Base-by-base conservation (phyloP, 2,797 vertebrate species). In the Malurus splendens region DNA sequence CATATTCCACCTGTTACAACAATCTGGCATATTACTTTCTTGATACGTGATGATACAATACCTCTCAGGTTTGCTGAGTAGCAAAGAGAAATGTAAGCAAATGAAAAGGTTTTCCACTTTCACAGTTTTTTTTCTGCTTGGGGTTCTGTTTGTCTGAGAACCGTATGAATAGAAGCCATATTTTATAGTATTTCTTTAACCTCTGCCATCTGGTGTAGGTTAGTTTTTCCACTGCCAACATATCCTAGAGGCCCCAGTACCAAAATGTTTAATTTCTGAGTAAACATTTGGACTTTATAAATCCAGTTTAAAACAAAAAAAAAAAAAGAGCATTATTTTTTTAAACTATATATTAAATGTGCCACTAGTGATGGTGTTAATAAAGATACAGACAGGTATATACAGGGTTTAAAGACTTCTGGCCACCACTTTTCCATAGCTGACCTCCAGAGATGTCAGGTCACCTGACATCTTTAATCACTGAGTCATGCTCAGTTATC, bases 31-130 rank as follows among this genome's bases (percentile, higher is more conserved):
- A 96, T 96, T 96, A 95, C 95, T 96, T 96, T 95, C 95, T 95
- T 96, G 95, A 95, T 96, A 95, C 94, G 93, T 96, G 96, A 96
- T 96, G 95, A 96, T 96, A 95, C 93, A 96, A 96, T 96, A 96
- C 96, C 96, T 96, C 96, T 96, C 96, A 96, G 96, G 96, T 96
- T 96, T 96, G 95, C 95, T 83, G 93, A 95, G 95, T 95, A 95
- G 96, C 96, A 96, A 95, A 95, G 95, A 95, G 94, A 96, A 96
- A 96, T 96, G 96, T 96, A 96, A 96, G 96, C 96, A 96, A 96
- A 96, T 95, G 89, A 96, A 95, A 96, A 96, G 95, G 96, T 93
- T 96, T 96, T 94, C 94, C 93, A 94, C 94, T 95, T 96, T 96
- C 95, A 96, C 96, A 96, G 96, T 65, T 96, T 96, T 96, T 96